Base-by-base conservation (phyloP, 2,113 vertebrate species). In the Marmota monax region DNA sequence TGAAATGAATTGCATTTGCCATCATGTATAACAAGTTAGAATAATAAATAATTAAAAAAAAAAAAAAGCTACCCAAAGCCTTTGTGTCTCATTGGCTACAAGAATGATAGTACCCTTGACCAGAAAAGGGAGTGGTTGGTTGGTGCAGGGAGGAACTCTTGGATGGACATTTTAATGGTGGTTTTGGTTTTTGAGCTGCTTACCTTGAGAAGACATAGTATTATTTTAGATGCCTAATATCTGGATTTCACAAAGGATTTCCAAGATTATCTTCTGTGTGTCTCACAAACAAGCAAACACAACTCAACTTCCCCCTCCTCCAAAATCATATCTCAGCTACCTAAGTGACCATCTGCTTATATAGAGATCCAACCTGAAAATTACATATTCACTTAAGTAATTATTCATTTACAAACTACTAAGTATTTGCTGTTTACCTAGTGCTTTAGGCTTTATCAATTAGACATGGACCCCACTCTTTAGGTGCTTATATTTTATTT, bases 171-270 rank as follows among this genome's bases (percentile, higher is more conserved):
- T 13, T 51, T 84, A 42, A 14, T 69, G 67, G 17, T 42, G 11
- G 11, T 53, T 58, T 97, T 96, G 34, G 12, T 12, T 90, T 95
- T 69, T 85, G 61, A 94, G 39, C 69, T 93, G 45, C 34, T 84
- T 53, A 25, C 32, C 48, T 76, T 37, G 10, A 72, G 72, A 87
- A 12, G 69, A 10, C 25, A 29, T 42, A 42, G n/a, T 29, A 87
- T 61, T 96, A 82, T 78, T 97, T 90, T 90, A 90, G 56, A 48
- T 73, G 39, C 25, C 78, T 72, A 63, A 92, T 79, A 94, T 78
- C 25, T 51, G 51, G 25, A 42, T 32, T 92, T 96, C 63, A 65
- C 25, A 53, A 87, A 84, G 34, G 18, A 67, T n/a, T 96, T 58
- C 45, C 11, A 76, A 14, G 22, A 23, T 78, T 92, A 39, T 85